Evolutionary conservation across 2,113 vertebrate species (phyloP).

Genomic region (Aythya baeri): DNA sequence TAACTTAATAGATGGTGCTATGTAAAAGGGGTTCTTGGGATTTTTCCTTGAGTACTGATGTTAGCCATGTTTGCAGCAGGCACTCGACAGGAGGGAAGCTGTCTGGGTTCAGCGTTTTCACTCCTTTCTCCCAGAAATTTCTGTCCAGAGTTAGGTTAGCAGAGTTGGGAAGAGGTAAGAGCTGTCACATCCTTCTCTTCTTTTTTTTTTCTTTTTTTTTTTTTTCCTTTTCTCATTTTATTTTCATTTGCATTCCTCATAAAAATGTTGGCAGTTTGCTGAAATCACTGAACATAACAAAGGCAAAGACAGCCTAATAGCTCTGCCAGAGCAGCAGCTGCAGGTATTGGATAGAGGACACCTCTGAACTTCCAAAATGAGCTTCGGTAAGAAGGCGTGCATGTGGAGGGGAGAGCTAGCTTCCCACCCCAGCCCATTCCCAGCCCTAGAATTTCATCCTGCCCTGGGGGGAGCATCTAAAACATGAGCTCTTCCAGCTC

Average conservation of each 20-base stretch:
- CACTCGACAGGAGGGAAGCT: neutral
- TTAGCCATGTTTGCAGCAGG: neutral
- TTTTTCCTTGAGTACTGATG: neutral
- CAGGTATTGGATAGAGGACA: slow-evolving; percentile 21
- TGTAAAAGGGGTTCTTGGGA: neutral
- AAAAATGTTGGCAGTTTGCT: neutral
- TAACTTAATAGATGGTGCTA: neutral
- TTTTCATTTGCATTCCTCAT: neutral
- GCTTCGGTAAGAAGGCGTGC: accelerated
- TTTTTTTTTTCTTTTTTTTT: neutral
- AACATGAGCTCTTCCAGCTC: neutral
- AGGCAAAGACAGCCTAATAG: neutral
- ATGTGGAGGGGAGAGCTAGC: neutral
- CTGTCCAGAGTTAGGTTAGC: neutral
- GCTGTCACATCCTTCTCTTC: neutral
- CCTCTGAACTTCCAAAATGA: slow-evolving; percentile 15
- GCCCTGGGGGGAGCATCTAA: neutral
- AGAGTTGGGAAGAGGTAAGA: neutral
- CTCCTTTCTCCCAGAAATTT: neutral
- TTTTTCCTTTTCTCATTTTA: no score
- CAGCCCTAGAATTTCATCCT: neutral
- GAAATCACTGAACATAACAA: slow-evolving; percentile 4
- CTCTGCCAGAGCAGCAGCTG: slow-evolving; percentile 47
- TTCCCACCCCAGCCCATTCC: neutral
- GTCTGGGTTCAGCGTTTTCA: neutral